Base-by-base conservation (phyloP, 1,140 invertebrate genomes). In the Plodia interpunctella region DNA sequence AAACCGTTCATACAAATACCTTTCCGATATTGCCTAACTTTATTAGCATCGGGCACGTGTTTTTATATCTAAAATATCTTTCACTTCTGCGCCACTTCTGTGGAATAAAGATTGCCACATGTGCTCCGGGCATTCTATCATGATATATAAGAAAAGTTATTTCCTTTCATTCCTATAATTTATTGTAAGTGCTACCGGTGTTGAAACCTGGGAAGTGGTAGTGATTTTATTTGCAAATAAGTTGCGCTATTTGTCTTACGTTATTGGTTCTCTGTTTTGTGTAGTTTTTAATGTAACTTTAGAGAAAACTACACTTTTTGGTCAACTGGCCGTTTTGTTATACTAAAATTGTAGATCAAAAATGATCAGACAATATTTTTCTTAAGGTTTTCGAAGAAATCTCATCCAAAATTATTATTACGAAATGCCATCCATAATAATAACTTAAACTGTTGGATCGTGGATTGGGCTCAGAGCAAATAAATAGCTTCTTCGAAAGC, bases 401-500 rank as follows among this genome's bases (percentile, higher is more conserved):
- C 6, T 15, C 38, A 15, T 15, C 38, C 38, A 15, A 44, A 66
- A 66, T 66, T 75, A 73, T 70, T 62, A 72, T 70, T 72, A 67
- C 55, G n/a, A 68, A 63, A 65, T 62, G 60, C 58, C 28, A 62
- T 65, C 59, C 65, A 73, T 76, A 76, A 73, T 76, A 76, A 80
- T 76, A 76, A 80, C 73, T 83, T 77, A 72, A 67, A 70, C 70
- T 74, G 63, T 65, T 32, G 72, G 72, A 67, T 61, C 59, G 70
- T 56, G 68, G 64, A 77, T 81, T 74, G 66, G 67, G 72, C 79
- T 80, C 84, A 80, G 73, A 65, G 63, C 74, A 80, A 83, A 89
- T 87, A 87, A 88, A 89, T 88, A 83, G 83, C 82, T 83, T 81
- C 83, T 85, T 86, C 78, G 76, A 82, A 84, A 88, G 87, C 85